These are phyloP conservation scores for Dipodomys merriami DNA, from an alignment of 2,113 vertebrate species.

Conservation along the genomic window DNA sequence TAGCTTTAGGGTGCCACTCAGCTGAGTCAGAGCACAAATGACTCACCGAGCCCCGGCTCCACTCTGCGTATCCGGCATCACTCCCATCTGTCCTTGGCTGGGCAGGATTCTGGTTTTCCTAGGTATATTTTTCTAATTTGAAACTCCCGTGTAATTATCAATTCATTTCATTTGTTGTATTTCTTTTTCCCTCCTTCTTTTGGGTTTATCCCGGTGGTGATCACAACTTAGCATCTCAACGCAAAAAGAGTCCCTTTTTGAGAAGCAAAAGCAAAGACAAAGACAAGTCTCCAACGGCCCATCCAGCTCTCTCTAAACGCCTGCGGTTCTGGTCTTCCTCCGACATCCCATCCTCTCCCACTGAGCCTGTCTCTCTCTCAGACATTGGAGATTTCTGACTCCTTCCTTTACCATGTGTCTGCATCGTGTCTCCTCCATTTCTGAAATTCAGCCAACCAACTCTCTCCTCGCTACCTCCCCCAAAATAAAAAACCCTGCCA, in stretches of 20 bases:
- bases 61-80: rapidly evolving
- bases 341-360: conserved; percentile 88
- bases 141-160: conserved; percentile 70
- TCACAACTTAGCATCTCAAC: conserved; percentile 87
- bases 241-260: conserved; percentile 92
- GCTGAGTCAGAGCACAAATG: not conserved
- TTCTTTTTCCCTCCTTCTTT: conserved; percentile 78
- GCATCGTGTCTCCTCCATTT: conserved; percentile 62
- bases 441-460: conserved; percentile 48
- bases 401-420: conserved; percentile 76
- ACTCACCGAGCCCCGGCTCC: not conserved
- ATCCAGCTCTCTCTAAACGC: conserved; percentile 90
- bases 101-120: conserved; percentile 41
- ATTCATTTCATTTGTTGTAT: conserved; percentile 69
- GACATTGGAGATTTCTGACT: conserved; percentile 90
- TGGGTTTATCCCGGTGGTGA: conserved; percentile 83
- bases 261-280: conserved; percentile 97
- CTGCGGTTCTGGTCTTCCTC: conserved; percentile 94
- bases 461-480: too few relatives aligned
- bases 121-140: conserved; percentile 61
- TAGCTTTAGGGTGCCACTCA: not conserved
- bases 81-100: not conserved
- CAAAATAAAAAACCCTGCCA: not conserved
- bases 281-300: conserved; percentile 87
- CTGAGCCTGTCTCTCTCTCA: conserved; percentile 86